These are phyloP conservation scores for Austrolebias charrua DNA, from an alignment of 2,797 vertebrate species.

Conservation along the genomic window DNA sequence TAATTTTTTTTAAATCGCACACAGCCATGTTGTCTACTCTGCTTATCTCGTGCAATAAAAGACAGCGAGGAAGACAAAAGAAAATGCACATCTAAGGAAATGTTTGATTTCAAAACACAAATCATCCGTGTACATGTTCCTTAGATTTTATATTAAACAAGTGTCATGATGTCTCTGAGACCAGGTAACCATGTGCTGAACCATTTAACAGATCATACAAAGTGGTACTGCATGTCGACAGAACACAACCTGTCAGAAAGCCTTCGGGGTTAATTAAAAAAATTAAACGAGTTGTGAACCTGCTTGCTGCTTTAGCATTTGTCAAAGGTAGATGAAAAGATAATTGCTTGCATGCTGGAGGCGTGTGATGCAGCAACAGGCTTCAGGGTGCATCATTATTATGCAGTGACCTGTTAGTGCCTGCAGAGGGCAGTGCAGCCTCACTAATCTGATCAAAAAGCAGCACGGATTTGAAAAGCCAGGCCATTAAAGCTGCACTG, in stretches of 20 bases:
- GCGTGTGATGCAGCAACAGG: conserved; percentile 29
- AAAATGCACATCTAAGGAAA: too few species aligned
- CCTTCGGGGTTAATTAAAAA: conserved; percentile 34
- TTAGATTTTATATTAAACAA: too few species aligned
- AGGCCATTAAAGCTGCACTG: conserved; percentile 5
- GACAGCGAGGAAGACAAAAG: too few species aligned
- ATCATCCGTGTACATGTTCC: too few species aligned
- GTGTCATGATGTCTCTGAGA: too few species aligned
- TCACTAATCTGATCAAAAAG: conserved; percentile 24
- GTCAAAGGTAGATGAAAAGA: conserved; percentile 34
- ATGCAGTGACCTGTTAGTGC: neutral
- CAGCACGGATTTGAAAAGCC: neutral
- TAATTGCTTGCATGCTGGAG: conserved; percentile 42
- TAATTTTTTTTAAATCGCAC: too few species aligned
- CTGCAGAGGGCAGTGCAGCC: conserved; percentile 67
- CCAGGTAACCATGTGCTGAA: too few species aligned
- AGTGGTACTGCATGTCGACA: conserved; percentile 12
- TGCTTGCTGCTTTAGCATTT: conserved; percentile 31
- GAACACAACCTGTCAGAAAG: conserved; percentile 21
- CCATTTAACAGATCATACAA: neutral
- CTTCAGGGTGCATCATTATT: conserved; percentile 21
- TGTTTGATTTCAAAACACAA: too few species aligned
- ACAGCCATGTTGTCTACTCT: too few species aligned
- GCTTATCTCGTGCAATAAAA: too few species aligned
- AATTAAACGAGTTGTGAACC: conserved; percentile 22